Percentiles rank a stretch among this genome's conserved stretches.
These are phyloP conservation scores for Homarus gammarus DNA, from an alignment of 2,888 invertebrate species.

Conservation along the genomic window DNA sequence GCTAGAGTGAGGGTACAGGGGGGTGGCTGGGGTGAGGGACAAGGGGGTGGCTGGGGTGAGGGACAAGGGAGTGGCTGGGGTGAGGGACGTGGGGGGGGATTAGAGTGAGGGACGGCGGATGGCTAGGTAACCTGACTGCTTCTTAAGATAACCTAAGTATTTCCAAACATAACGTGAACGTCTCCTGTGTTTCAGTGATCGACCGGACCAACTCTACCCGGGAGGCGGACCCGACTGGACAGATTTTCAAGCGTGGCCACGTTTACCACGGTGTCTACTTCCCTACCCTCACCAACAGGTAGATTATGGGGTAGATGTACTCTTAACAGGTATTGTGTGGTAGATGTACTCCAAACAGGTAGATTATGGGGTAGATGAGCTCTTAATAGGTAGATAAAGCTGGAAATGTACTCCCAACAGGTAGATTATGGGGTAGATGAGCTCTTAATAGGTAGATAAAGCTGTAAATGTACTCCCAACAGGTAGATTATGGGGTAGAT, in stretches of 20 bases:
- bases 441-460: too few species aligned
- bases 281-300: slow-evolving; percentile 82
- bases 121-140: background rate
- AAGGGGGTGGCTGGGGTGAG: background rate
- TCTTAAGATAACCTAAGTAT: background rate
- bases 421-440: too few species aligned
- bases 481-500: too few species aligned
- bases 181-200: slow-evolving; percentile 33
- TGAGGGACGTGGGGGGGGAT: background rate
- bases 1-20: slow-evolving; percentile 8
- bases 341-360: too few species aligned
- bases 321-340: too few species aligned
- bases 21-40: background rate
- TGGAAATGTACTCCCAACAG: too few species aligned
- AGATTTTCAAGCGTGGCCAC: slow-evolving; percentile 87
- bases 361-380: too few species aligned
- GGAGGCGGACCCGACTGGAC: slow-evolving; percentile 77
- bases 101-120: background rate
- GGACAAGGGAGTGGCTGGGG: background rate
- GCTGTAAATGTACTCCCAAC: too few species aligned
- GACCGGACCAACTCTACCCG: slow-evolving; percentile 72
- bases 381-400: too few species aligned
- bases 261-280: slow-evolving; percentile 92
- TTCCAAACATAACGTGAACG: background rate
- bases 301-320: background rate